Conservation (phyloP, 2,113 vertebrate species). For the Illadopsis cleaveri region DNA sequence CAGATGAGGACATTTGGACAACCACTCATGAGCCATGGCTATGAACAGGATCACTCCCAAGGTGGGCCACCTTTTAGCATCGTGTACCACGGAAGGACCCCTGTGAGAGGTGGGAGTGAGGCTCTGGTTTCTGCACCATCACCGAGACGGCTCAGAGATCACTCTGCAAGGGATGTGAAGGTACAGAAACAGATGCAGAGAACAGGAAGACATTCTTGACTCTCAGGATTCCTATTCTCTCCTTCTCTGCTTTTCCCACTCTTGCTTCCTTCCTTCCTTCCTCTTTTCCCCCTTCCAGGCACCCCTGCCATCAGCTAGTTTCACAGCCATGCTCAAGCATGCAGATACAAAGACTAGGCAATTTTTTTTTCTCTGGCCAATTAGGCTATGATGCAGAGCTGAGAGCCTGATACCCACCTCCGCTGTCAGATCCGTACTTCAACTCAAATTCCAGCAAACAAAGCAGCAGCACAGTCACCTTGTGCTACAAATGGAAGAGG, state of each 20-base stretch:
- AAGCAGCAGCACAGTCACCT: neutral
- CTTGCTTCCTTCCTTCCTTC: neutral
- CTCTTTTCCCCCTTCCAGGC: neutral
- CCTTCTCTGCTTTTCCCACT: neutral
- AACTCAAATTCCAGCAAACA: neutral
- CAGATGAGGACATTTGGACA: neutral
- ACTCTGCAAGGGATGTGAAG: neutral
- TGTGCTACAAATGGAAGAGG: conserved; percentile 11
- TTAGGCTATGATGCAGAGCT: neutral
- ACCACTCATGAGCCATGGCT: neutral
- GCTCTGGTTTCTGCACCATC: neutral
- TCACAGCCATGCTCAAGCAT: neutral
- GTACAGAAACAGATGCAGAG: neutral
- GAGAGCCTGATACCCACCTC: neutral
- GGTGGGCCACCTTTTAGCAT: neutral
- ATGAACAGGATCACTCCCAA: neutral
- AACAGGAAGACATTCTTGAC: neutral
- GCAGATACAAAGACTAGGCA: neutral
- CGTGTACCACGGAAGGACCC: neutral
- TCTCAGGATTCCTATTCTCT: neutral
- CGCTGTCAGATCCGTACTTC: neutral
- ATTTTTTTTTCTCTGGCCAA: neutral
- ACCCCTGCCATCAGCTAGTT: neutral
- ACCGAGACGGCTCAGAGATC: fast-evolving
- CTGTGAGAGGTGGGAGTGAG: fast-evolving